Evolutionary conservation across 2,113 vertebrate genomes (phyloP).

Genomic region (Sakesphorus luctuosus): DNA sequence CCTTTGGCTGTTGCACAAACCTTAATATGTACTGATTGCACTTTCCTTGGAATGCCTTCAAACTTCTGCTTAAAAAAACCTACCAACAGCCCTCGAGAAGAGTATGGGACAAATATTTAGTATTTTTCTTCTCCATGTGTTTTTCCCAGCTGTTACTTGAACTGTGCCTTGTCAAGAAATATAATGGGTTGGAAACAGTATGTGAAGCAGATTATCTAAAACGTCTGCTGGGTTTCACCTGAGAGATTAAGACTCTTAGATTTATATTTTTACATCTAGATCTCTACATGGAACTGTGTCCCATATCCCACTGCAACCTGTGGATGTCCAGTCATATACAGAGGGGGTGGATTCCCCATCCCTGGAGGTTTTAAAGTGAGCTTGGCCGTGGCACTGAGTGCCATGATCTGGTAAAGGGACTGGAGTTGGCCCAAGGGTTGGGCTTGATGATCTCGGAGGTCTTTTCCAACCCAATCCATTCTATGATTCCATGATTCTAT

Average conservation of each 20-base stretch:
- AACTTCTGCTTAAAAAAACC: neutral
- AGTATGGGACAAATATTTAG: neutral
- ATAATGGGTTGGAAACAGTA: neutral
- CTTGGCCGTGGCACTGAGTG: too few species aligned
- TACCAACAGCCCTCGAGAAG: neutral
- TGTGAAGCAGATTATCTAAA: neutral
- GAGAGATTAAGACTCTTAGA: neutral
- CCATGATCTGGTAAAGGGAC: too few species aligned
- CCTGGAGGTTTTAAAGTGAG: too few species aligned
- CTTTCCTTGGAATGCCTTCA: conserved; percentile 1
- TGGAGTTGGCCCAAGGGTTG: too few species aligned
- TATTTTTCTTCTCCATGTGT: neutral
- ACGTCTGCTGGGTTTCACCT: neutral
- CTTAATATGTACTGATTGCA: neutral
- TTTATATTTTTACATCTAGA: neutral
- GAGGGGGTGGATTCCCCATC: too few species aligned
- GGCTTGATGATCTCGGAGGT: too few species aligned
- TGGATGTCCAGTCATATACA: neutral
- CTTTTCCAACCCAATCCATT: too few species aligned
- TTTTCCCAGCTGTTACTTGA: neutral
- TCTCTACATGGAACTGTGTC: neutral
- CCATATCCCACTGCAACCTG: neutral
- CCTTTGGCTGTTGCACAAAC: neutral
- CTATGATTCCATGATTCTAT: too few species aligned
- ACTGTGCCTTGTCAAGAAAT: neutral